Base-by-base conservation (phyloP, 2,888 invertebrate genomes). In the Heliconius ismenius region DNA sequence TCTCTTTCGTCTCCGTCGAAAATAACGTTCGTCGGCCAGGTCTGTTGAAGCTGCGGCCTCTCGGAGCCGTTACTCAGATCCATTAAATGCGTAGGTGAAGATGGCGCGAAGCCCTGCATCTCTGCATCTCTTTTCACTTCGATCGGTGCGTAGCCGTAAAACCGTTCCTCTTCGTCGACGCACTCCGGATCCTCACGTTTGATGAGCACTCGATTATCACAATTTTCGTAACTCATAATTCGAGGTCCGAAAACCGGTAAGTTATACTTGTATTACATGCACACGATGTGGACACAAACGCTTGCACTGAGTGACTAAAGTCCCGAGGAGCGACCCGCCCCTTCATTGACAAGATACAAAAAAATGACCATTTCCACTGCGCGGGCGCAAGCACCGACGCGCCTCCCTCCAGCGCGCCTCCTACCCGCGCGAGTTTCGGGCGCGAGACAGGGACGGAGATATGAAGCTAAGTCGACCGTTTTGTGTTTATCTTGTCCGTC, bases 301-400 rank as follows among this genome's bases (percentile, higher is more conserved):
- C 85, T 86, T 88, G 88, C 88, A 87, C 84, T 83, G 80, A 82
- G 84, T 81, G 84, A 89, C 88, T 88, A 88, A 83, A 78, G 67
- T 87, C 89, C 89, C 88, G 88, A 85, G 87, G 81, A 82, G 77
- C 84, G 86, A 85, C 83, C 91, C 91, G 92, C 92, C 92, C 91
- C 91, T 93, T 92, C 92, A 91, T 92, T 93, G 92, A 93, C 92
- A 92, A 92, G 91, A 91, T 86, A 92, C 90, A 93, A 93, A 93
- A 80, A 93, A 92, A 91, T 88, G 88, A 88, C 90, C 92, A 90
- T 88, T 89, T 91, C 90, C 90, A 89, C 84, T 83, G 85, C 86
- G 85, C 83, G 83, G 79, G 83, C 58, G 58, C 58, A 10, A n/a
- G n/a, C 81, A 79, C 86, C 87, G 87, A 89, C 78, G 82, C 82